Evolutionary conservation across 2,113 vertebrate genomes (phyloP), one percentile per base, ranked within the genome.

Genomic region (Erythrolamprus reginae): DNA sequence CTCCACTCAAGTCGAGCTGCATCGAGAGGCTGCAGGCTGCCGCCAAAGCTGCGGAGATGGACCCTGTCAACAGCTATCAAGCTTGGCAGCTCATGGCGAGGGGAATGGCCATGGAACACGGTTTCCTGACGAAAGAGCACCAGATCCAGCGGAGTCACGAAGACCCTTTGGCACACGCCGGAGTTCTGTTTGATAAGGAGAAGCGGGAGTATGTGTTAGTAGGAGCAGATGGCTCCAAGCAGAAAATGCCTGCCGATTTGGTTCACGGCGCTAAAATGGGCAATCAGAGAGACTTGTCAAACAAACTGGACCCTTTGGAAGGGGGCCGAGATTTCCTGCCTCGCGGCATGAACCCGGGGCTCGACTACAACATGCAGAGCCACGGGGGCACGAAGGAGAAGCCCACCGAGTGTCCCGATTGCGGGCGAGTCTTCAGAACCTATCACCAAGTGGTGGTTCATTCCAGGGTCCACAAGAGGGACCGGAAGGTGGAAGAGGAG

Each of bases 31-130:
- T 99, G 92, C 99, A 99, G 95, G 99, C 99, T 1, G 99, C 99
- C 0, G 99, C 99, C 93, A 99, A 99, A 91, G 99, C 99, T 1
- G 98, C 98, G 0, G 99, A 99, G 97, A 99, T 99, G 98, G 99
- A 99, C 97, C 99, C 99, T 0, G 98, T 99, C 93, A 99, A 98
- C 96, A 99, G 98, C 95, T 99, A 99, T 96, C 99, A 99, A 93
- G 98, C 98, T 87, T 99, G 99, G 99, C 99, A 99, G 97, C 98
- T 99, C 93, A 99, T 99, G 99, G 98, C 99, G 88, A 98, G 99
- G 90, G 98, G 99, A 94, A 98, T 99, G 98, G 98, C 98, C 47
- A 97, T 99, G 98, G 99, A 99, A 90, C 98, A 98, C 77, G 98
- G 98, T 94, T 99, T 99, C 96, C 97, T 99, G 98, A 98, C 99